Evolutionary conservation across 1,140 invertebrate species (phyloP).

Genomic region (Parapsyche elsis): DNA sequence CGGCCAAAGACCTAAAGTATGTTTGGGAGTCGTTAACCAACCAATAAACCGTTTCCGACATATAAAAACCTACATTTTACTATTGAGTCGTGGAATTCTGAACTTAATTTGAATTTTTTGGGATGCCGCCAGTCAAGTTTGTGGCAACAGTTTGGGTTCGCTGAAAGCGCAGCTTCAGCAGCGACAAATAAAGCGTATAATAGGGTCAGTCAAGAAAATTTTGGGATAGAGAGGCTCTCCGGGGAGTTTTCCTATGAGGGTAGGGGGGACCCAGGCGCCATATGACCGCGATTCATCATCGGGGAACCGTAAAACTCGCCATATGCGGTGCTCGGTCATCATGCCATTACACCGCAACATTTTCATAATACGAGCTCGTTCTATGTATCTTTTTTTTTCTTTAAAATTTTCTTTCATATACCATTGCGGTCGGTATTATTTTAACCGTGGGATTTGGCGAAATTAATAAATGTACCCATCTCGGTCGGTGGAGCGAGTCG

Average conservation of each 20-base stretch:
- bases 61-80: too few species aligned
- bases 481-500: too few species aligned
- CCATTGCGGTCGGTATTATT: not conserved
- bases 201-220: not conserved
- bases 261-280: not conserved
- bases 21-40: not conserved
- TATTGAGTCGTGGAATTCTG: too few species aligned
- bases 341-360: constrained; percentile 17
- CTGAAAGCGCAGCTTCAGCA: not conserved
- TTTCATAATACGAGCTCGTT: constrained; percentile 9
- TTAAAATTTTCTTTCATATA: not conserved
- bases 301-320: constrained; percentile 13
- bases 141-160: not conserved
- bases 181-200: constrained; percentile 6
- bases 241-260: not conserved
- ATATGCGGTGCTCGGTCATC: constrained; percentile 15
- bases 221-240: not conserved
- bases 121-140: too few species aligned
- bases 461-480: too few species aligned
- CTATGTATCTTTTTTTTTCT: not conserved
- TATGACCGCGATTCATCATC: constrained; percentile 17
- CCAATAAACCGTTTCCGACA: not conserved
- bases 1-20: not conserved
- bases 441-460: too few species aligned
- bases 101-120: too few species aligned